Conservation (phyloP, 1,140 invertebrate species). For the Fopius arisanus region DNA sequence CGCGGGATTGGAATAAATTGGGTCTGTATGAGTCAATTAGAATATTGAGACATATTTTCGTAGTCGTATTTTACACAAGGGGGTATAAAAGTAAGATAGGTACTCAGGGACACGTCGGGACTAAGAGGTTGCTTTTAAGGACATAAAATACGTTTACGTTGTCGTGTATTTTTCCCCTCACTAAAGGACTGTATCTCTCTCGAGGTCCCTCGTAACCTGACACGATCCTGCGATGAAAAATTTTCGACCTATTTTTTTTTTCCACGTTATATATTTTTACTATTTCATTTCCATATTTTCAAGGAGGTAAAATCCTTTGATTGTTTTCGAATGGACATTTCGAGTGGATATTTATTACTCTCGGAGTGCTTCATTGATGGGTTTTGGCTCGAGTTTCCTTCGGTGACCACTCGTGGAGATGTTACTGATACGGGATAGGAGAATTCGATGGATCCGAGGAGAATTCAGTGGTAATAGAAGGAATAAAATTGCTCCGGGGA, state of each 20-base stretch:
- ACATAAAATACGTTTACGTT: slow-evolving; percentile 39
- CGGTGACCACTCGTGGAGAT: neutral
- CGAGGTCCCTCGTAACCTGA: slow-evolving; percentile 3
- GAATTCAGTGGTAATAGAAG: too few species aligned
- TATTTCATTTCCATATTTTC: neutral
- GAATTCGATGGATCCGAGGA: neutral
- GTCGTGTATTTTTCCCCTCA: slow-evolving; percentile 14
- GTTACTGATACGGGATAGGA: neutral
- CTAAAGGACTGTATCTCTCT: neutral
- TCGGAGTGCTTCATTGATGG: neutral
- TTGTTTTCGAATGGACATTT: neutral
- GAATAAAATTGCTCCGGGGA: too few species aligned
- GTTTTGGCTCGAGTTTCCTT: neutral
- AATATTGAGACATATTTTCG: slow-evolving; percentile 5
- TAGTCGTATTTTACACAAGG: neutral
- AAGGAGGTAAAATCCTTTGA: neutral
- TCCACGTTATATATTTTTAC: neutral
- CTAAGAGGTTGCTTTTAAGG: slow-evolving; percentile 45
- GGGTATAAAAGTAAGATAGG: slow-evolving; percentile 8
- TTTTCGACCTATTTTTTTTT: neutral
- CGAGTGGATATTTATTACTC: slow-evolving; percentile 9
- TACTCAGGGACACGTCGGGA: slow-evolving; percentile 6
- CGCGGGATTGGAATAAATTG: neutral
- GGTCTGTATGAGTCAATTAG: neutral
- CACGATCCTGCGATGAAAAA: slow-evolving; percentile 5